Base-by-base conservation (phyloP, 2,888 invertebrate genomes). In the Plutella xylostella region DNA sequence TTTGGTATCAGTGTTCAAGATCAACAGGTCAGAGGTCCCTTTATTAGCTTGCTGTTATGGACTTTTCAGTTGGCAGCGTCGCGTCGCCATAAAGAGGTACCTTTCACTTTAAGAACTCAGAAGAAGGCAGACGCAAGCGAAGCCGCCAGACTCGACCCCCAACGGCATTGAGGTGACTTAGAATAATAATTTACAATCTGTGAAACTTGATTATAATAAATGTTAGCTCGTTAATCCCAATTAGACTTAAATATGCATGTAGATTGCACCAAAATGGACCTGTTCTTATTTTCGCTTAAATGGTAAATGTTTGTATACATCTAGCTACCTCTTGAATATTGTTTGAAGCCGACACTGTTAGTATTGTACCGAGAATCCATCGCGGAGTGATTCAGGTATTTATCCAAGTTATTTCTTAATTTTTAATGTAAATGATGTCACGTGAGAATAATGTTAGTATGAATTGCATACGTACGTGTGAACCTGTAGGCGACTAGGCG, bases 371-470 rank as follows among this genome's bases (percentile, higher is more conserved):
- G 74, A 68, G 76, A 72, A 65, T 65, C 75, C 68, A 71, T 70
- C 73, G 68, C 72, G 78, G 80, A 78, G 70, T 70, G 63, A 69
- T 68, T 76, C 80, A 83, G 82, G 82, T 83, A 83, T 83, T 83
- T 82, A 82, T 82, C 65, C 63, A 67, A 58, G 60, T 65, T 69
- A 64, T 72, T 62, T 61, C 12, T 39, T 17, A 2, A 39, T 15
- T 39, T 15, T 61, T 72, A 61, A 60, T 61, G 57, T 55, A 57
- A 42, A 54, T 65, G 55, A 67, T 61, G 61, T 61, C 65, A 57
- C 68, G 63, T 70, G 58, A 61, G 14, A 25, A 15, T 39, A 14
- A 9, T 60, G 66, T 55, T 61, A 66, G 63, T 68, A 65, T 63
- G 61, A 62, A 55, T 63, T 62, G 55, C 60, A 63, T 63, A 33